Evolutionary conservation across 2,888 invertebrate species (phyloP).

Genomic region (Drosophila diplacantha): DNA sequence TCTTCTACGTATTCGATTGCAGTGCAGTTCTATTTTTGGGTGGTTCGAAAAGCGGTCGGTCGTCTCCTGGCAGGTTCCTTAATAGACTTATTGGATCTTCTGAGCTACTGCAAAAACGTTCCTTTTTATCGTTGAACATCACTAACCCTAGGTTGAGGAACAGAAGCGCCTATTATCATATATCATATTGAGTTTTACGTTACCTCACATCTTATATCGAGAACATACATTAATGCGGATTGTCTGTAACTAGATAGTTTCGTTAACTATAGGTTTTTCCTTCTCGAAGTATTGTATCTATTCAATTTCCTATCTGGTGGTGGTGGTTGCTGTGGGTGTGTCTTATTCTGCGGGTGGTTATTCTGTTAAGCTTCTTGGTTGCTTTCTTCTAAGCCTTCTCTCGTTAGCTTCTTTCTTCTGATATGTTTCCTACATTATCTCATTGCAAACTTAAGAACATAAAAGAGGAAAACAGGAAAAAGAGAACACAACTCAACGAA

Average conservation of each 20-base stretch:
- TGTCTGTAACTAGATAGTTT: slow-evolving; percentile 64
- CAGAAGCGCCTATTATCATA: slow-evolving; percentile 58
- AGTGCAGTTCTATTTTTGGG: slow-evolving; percentile 20
- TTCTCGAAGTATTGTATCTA: slow-evolving; percentile 31
- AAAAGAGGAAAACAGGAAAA: slow-evolving; percentile 4
- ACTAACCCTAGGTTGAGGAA: slow-evolving; percentile 68
- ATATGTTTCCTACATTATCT: slow-evolving; percentile 35
- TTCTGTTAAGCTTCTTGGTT: slow-evolving; percentile 58
- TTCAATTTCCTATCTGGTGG: slow-evolving; percentile 59
- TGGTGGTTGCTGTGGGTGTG: slow-evolving; percentile 46
- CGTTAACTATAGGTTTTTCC: slow-evolving; percentile 37
- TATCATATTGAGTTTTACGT: too few species aligned
- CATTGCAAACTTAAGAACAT: not conserved
- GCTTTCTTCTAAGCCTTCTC: slow-evolving; percentile 9
- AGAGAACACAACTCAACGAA: slow-evolving; percentile 30
- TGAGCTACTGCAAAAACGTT: slow-evolving; percentile 40
- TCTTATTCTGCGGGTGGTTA: slow-evolving; percentile 56
- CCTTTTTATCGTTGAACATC: slow-evolving; percentile 39
- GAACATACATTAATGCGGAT: slow-evolving; percentile 47
- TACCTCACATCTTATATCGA: slow-evolving; percentile 11
- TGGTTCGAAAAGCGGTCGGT: slow-evolving; percentile 22
- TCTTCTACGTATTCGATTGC: slow-evolving; percentile 15
- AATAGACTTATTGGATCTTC: slow-evolving; percentile 27
- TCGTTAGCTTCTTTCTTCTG: slow-evolving; percentile 18
- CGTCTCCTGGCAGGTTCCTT: slow-evolving; percentile 34